Evolutionary conservation across 2,888 invertebrate species (phyloP).

Genomic region (Tinea trinotella): DNA sequence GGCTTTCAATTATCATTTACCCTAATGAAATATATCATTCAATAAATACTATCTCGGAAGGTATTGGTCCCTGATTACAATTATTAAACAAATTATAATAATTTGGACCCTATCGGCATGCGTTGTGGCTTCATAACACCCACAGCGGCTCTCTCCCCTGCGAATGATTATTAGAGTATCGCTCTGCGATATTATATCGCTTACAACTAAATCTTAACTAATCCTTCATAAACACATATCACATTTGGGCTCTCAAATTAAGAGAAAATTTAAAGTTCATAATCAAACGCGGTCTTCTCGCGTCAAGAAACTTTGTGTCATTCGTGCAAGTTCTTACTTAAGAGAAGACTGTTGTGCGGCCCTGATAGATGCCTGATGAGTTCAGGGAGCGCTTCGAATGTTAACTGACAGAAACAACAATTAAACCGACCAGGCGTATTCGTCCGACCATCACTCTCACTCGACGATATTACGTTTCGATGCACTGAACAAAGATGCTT

Average conservation of each 20-base stretch:
- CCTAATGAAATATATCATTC: constrained; percentile 68
- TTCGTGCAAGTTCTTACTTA: constrained; percentile 90
- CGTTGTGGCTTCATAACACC: constrained; percentile 26
- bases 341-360: constrained; percentile 88
- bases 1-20: constrained; percentile 69
- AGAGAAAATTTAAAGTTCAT: constrained; percentile 63
- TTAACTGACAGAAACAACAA: constrained; percentile 90
- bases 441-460: constrained; percentile 78
- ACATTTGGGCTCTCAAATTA: constrained; percentile 62
- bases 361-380: constrained; percentile 89
- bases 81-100: constrained; percentile 74
- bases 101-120: constrained; percentile 68
- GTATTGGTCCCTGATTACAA: constrained; percentile 72
- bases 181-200: constrained; percentile 62
- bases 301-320: constrained; percentile 61
- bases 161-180: constrained; percentile 48
- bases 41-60: constrained; percentile 74
- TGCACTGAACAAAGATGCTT: constrained; percentile 92
- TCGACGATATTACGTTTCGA: constrained; percentile 88
- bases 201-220: constrained; percentile 54
- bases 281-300: constrained; percentile 38
- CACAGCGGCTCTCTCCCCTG: not conserved
- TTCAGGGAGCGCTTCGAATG: constrained; percentile 89
- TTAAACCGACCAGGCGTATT: constrained; percentile 80
- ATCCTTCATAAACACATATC: constrained; percentile 68